Evolutionary conservation across 2,888 invertebrate genomes (phyloP).

Genomic region (Dynastes tityus): DNA sequence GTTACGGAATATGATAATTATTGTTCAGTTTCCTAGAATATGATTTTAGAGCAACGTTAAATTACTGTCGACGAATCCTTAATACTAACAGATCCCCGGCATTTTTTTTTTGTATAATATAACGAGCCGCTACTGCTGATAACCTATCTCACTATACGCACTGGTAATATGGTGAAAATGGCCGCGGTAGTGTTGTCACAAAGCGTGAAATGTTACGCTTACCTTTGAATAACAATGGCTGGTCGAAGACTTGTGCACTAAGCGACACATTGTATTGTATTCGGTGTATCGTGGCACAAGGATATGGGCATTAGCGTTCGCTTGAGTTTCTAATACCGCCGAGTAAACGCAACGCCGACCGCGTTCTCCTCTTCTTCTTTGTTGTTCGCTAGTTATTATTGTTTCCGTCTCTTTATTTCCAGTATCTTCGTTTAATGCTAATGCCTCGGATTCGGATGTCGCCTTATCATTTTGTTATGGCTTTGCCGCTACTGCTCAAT

Average conservation of each 20-base stretch:
- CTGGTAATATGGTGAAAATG: conserved; percentile 63
- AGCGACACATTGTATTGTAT: conserved; percentile 61
- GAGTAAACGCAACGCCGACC: conserved; percentile 34
- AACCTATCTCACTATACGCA: conserved; percentile 32
- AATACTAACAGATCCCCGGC: background rate
- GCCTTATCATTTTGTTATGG: conserved; percentile 33
- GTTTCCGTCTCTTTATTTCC: conserved; percentile 21
- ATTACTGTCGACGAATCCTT: too few species aligned
- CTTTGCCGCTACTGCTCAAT: conserved; percentile 24
- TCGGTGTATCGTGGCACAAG: conserved; percentile 56
- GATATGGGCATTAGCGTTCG: conserved; percentile 58
- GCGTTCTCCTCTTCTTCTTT: conserved; percentile 15
- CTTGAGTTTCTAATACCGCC: conserved; percentile 47
- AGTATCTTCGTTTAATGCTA: conserved; percentile 29
- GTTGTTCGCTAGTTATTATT: conserved; percentile 9
- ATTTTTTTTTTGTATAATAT: conserved; percentile 18
- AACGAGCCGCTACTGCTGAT: conserved; percentile 35
- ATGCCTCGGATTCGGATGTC: conserved; percentile 27
- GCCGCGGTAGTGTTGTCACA: conserved; percentile 67
- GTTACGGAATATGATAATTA: too few species aligned
- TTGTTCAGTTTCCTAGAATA: too few species aligned
- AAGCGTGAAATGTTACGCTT: conserved; percentile 69
- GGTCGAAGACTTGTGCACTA: conserved; percentile 61
- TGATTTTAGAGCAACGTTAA: too few species aligned
- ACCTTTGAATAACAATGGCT: conserved; percentile 68